Evolutionary conservation across 2,888 invertebrate species (phyloP).

Genomic region (Limnephilus auricula): DNA sequence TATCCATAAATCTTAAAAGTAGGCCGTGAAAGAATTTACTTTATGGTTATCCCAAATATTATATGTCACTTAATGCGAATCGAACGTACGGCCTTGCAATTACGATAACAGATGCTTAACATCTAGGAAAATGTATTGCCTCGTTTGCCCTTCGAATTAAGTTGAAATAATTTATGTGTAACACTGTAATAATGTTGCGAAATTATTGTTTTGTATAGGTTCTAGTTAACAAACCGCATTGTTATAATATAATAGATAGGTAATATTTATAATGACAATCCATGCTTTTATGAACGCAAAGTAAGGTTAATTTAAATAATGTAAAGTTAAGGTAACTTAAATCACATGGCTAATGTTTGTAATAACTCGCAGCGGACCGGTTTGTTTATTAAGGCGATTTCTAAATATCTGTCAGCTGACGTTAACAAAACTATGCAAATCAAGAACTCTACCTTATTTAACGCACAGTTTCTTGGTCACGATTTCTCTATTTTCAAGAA

Average conservation of each 20-base stretch:
- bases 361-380: neutral
- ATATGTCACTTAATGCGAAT: neutral
- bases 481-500: neutral
- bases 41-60: neutral
- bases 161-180: neutral
- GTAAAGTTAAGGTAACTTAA: too few species aligned
- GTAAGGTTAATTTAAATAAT: too few species aligned
- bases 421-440: conserved; percentile 31
- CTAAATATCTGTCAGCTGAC: conserved; percentile 30
- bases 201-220: neutral
- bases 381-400: conserved; percentile 29
- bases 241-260: neutral
- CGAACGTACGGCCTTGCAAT: neutral
- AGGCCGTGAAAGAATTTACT: neutral
- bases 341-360: neutral
- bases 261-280: neutral
- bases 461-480: conserved; percentile 10
- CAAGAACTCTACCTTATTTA: neutral
- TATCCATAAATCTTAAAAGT: neutral
- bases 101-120: neutral
- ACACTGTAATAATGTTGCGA: neutral
- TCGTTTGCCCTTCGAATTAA: neutral
- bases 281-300: neutral
- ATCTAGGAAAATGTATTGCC: neutral
- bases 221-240: neutral